phyloP scores from a whole-genome alignment of 2,797 vertebrate species.

The Acipenser transmontanus region DNA sequence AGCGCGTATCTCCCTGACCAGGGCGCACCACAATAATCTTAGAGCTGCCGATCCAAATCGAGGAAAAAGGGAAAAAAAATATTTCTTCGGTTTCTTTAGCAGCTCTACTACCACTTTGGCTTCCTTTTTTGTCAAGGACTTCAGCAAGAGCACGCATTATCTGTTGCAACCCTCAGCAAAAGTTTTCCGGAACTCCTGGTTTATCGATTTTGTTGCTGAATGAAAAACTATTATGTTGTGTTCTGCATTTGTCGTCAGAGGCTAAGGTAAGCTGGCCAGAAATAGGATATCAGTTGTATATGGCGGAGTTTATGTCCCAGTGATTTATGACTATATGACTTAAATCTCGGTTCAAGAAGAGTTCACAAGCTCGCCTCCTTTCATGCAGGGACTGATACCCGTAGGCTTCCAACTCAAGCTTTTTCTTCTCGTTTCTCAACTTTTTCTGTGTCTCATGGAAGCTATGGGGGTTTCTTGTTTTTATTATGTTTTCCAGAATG shows the following conservation, averaged over 20 bases:
- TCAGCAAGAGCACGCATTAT: conserved; percentile 50
- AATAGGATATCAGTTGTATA: conserved; percentile 86
- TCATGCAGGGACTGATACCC: conserved; percentile 75
- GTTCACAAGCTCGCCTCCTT: conserved; percentile 88
- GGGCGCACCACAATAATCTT: conserved; percentile 63
- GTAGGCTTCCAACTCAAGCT: conserved; percentile 65
- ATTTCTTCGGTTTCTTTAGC: conserved; percentile 37
- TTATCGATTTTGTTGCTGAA: conserved; percentile 74
- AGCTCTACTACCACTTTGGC: conserved; percentile 43
- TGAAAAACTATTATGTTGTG: conserved; percentile 69
- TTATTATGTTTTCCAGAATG: conserved; percentile 24
- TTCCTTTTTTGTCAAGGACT: conserved; percentile 59
- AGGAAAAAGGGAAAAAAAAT: conserved; percentile 30
- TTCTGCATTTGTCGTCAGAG: conserved; percentile 88
- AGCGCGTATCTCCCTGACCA: conserved; percentile 67
- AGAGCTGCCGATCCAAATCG: conserved; percentile 59
- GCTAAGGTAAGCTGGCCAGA: conserved; percentile 96
- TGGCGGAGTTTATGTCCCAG: conserved; percentile 91
- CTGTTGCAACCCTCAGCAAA: conserved; percentile 48
- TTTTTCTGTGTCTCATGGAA: conserved; percentile 32
- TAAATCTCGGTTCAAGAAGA: conserved; percentile 99
- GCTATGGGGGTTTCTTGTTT: conserved; percentile 37
- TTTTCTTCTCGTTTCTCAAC: conserved; percentile 44
- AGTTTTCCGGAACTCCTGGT: conserved; percentile 64
- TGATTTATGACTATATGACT: conserved; percentile 99